Base-by-base conservation (phyloP, 2,888 invertebrate species). In the Spilarctia lutea region DNA sequence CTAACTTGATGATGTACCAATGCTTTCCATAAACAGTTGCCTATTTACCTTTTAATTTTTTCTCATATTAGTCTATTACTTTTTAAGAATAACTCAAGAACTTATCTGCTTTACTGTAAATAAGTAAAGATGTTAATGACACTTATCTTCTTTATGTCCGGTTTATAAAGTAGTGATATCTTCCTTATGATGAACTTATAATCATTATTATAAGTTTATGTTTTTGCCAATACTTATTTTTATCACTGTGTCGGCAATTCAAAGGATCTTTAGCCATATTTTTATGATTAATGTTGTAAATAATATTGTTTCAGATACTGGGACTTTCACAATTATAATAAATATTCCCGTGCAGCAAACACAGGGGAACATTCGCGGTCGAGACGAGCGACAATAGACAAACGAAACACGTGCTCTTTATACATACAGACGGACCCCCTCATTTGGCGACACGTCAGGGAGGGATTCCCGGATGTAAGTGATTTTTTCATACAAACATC, bases 391-490 rank as follows among this genome's bases (percentile, higher is more conserved):
- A 91, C 96, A 75, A 98, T 97, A 89, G 98, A 98, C 91, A 97
- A 97, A 90, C 97, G 97, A 86, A 98, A 98, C 93, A 98, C 99
- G 75, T 99, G 99, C 93, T 98, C 99, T 74, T 97, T 99, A 82
- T 99, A 98, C 93, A 98, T 99, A 93, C 99, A 99, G 96, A 99
- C 99, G 35, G 99, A 99, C 96, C 99, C 99, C 83, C 97, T 99
- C 85, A 98, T 99, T 92, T 99, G 99, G 99, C 97, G 98, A 89
- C 99, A 99, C 91, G 98, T 99, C 88, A 96, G 98, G 85, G 98
- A 97, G 88, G 97, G 97, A 76, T 97, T 97, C 88, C 97, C 97
- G 75, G 98, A 98, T 96, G 76, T 76, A 60, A 73, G 76, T 74
- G 24, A 73, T 76, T 73, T 73, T 70, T 70, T 73, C 73, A 66